Conservation (phyloP, 2,797 vertebrate genomes). For the Hephaestus fuliginosus region DNA sequence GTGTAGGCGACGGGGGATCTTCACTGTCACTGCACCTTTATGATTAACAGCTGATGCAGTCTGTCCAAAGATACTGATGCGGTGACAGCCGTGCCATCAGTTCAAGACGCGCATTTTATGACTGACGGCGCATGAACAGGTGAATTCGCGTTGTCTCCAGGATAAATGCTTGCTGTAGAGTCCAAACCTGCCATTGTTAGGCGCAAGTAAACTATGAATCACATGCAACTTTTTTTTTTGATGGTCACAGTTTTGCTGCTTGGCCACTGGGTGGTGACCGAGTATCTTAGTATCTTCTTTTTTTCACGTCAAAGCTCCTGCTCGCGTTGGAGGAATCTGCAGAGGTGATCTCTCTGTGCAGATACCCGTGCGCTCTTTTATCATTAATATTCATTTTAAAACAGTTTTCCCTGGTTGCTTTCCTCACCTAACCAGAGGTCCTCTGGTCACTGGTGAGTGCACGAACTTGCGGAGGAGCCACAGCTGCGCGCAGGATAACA, state of each 20-base stretch:
- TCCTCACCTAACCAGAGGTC: neutral
- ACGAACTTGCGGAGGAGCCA: neutral
- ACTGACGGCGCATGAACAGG: neutral
- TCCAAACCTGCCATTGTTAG: neutral
- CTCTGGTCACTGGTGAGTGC: neutral
- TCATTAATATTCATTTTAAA: too few relatives aligned
- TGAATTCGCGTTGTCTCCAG: neutral
- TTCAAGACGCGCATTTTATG: rapidly evolving
- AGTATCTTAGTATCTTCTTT: slow-evolving; percentile 72
- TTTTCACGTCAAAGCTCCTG: neutral
- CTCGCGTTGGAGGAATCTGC: neutral
- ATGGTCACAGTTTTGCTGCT: neutral
- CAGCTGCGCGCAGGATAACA: neutral
- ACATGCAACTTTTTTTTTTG: neutral
- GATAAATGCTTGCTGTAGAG: neutral
- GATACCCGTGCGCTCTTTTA: neutral
- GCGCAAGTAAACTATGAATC: slow-evolving; percentile 21
- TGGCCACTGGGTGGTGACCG: slow-evolving; percentile 80
- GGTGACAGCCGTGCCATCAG: neutral
- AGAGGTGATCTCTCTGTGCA: neutral
- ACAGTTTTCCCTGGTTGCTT: too few relatives aligned
- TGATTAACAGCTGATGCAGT: slow-evolving; percentile 33
- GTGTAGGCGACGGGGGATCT: slow-evolving; percentile 40
- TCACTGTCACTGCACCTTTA: slow-evolving; percentile 43
- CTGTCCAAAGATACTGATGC: too few relatives aligned